A percentile compares a stretch with the other conserved stretches of the same genome.
phyloP scores from a whole-genome alignment of 2,113 vertebrate species.

The Takifugu bimaculatus region DNA sequence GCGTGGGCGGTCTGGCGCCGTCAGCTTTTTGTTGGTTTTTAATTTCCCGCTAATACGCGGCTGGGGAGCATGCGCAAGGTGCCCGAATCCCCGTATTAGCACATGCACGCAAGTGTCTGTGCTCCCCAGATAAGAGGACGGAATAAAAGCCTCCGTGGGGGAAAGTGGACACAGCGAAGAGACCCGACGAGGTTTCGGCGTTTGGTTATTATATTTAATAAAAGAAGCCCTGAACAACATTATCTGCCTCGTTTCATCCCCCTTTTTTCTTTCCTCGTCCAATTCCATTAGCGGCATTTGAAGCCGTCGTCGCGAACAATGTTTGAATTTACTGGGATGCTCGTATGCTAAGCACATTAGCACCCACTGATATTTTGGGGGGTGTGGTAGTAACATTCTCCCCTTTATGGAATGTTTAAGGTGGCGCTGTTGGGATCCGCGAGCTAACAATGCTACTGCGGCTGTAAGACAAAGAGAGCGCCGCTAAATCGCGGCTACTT shows the following conservation, averaged over 20 bases:
- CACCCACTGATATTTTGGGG: too few relatives aligned
- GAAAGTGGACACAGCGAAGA: constrained; percentile 40
- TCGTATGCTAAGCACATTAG: too few relatives aligned
- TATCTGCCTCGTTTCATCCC: constrained; percentile 34
- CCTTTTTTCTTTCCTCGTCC: neutral
- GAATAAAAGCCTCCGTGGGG: constrained; percentile 39
- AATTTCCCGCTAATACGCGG: neutral
- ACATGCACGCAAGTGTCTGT: constrained; percentile 33
- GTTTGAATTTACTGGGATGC: too few relatives aligned
- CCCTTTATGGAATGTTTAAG: too few relatives aligned
- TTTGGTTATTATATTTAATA: constrained; percentile 25
- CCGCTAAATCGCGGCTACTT: too few relatives aligned
- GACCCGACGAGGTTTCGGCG: constrained; percentile 39
- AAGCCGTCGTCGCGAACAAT: too few relatives aligned
- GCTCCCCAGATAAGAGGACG: constrained; percentile 46
- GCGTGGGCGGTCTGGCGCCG: neutral
- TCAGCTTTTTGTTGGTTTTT: constrained; percentile 3
- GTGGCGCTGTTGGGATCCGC: too few relatives aligned
- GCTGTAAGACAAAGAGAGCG: too few relatives aligned
- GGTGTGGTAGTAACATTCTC: too few relatives aligned
- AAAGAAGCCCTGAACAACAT: constrained; percentile 37
- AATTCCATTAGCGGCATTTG: too few relatives aligned
- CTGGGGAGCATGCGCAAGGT: constrained; percentile 4
- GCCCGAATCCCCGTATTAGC: neutral
- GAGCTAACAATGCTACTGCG: too few relatives aligned